These are phyloP conservation scores for Caracal caracal DNA, from an alignment of 2,113 vertebrate genomes.

Conservation along the genomic window DNA sequence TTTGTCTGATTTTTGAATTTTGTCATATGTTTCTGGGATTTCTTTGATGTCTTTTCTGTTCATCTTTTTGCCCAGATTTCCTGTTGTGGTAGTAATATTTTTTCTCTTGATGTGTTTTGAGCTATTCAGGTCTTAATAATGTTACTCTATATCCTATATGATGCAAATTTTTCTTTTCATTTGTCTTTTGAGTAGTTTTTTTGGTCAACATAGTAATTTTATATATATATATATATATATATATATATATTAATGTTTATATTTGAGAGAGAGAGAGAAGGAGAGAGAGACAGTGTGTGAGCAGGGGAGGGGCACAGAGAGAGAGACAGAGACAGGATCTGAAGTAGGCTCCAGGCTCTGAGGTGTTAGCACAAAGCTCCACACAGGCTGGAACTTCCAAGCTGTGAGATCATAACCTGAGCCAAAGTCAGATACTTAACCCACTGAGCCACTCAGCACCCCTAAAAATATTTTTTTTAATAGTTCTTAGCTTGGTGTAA, in stretches of 20 bases:
- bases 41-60: not conserved
- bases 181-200: constrained; percentile 5
- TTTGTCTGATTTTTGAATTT: not conserved
- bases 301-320: no score
- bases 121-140: not conserved
- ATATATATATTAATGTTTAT: no score
- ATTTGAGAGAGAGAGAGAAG: no score
- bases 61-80: not conserved
- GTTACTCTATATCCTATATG: not conserved
- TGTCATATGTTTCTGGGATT: not conserved
- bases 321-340: no score
- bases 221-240: not conserved
- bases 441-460: no score
- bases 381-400: no score
- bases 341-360: no score
- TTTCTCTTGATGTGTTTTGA: not conserved
- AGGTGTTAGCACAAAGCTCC: no score
- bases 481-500: not conserved
- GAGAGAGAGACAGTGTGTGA: no score
- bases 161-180: not conserved
- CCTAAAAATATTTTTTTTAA: not conserved
- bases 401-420: no score
- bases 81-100: not conserved
- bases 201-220: not conserved
- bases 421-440: no score